phyloP scores from a whole-genome alignment of 2,888 invertebrate genomes.

The Meghimatium bilineatum region DNA sequence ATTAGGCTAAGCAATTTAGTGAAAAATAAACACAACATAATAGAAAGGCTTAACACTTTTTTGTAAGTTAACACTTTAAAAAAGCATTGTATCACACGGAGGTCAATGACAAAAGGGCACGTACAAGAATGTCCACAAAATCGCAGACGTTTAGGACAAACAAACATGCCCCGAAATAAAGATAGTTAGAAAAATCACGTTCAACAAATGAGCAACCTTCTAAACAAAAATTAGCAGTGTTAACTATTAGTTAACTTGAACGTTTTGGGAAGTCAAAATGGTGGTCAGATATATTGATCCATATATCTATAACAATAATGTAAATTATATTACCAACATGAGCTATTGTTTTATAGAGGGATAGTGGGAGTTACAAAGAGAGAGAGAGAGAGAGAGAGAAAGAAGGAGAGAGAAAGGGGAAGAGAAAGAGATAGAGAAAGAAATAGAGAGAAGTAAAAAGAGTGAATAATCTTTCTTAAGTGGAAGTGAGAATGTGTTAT shows the following conservation, averaged over 20 bases:
- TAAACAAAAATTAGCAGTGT: not conserved
- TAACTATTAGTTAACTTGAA: not conserved
- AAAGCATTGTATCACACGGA: not conserved
- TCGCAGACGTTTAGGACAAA: not conserved
- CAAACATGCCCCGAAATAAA: not conserved
- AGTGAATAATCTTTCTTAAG: too few species aligned
- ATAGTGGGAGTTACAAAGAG: too few species aligned
- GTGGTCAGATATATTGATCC: not conserved
- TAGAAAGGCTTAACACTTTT: too few species aligned
- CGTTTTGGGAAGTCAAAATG: not conserved
- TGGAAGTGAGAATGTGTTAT: too few species aligned
- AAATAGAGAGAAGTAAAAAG: too few species aligned
- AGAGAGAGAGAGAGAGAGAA: too few species aligned
- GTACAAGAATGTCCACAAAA: not conserved
- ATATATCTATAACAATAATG: too few species aligned
- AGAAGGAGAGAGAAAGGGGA: too few species aligned
- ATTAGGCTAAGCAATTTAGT: not conserved
- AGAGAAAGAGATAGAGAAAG: too few species aligned
- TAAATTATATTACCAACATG: too few species aligned
- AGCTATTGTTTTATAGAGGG: too few species aligned
- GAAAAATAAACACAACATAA: not conserved
- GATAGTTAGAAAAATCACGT: not conserved
- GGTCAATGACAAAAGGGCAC: not conserved
- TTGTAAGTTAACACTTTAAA: too few species aligned
- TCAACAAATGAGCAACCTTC: slow-evolving; percentile 1